Evolutionary conservation across 2,888 invertebrate species (phyloP).

Genomic region (Strigamia maritima): DNA sequence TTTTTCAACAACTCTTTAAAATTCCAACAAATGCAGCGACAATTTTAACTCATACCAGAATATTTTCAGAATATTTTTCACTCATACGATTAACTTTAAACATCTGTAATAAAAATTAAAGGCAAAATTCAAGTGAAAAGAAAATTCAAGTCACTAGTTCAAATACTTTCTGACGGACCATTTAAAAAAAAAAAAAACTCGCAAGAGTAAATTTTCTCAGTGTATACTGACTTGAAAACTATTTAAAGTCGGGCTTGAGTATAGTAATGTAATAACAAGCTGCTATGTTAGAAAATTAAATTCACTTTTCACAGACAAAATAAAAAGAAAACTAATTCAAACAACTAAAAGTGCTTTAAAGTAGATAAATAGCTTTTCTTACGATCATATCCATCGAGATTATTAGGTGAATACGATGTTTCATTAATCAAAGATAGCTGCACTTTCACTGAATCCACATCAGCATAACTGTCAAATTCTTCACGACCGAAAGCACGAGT

Average conservation of each 20-base stretch:
- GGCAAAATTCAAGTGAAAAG: too few species aligned
- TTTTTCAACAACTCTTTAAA: too few species aligned
- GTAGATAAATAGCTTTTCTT: constrained; percentile 24
- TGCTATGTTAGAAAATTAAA: neutral
- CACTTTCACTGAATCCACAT: constrained; percentile 36
- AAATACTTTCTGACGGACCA: neutral
- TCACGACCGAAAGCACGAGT: constrained; percentile 66
- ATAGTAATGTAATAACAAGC: neutral
- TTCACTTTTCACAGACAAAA: neutral
- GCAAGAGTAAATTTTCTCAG: too few species aligned
- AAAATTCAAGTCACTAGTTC: neutral
- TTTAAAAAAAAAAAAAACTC: neutral
- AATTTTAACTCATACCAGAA: too few species aligned
- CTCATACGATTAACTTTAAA: too few species aligned
- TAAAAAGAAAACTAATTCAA: neutral
- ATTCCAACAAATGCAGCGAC: too few species aligned
- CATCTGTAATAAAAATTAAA: neutral
- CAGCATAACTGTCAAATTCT: constrained; percentile 61
- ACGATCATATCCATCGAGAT: constrained; percentile 35
- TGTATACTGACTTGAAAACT: neutral
- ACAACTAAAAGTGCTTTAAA: neutral
- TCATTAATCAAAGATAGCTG: constrained; percentile 38
- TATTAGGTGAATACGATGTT: constrained; percentile 19
- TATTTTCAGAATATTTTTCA: too few species aligned
- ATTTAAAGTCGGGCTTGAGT: neutral